Percentiles rank a stretch among this genome's conserved stretches.
phyloP scores from a whole-genome alignment of 1,140 invertebrate species.

The Bathynomus jamesi region DNA sequence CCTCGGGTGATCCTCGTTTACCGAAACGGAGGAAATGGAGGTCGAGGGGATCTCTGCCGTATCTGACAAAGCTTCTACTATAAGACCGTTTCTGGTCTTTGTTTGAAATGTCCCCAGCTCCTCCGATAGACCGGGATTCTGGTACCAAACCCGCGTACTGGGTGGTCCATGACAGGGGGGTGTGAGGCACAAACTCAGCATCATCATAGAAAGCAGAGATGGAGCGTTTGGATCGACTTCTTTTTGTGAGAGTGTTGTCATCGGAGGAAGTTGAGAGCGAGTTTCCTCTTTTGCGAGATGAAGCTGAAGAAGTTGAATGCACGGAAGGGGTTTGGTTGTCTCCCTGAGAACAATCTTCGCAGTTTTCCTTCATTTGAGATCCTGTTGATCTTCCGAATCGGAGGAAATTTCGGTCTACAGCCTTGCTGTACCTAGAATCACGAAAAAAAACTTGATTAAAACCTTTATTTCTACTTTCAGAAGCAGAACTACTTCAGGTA shows the following conservation, averaged over 20 bases:
- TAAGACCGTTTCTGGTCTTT: not conserved
- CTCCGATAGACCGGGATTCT: not conserved
- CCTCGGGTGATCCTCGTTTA: not conserved
- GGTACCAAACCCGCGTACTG: not conserved
- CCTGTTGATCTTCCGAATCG: not conserved
- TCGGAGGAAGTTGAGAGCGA: not conserved
- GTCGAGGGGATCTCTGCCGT: not conserved
- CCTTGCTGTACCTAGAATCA: not conserved
- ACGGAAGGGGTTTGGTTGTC: no score
- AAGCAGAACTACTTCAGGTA: not conserved
- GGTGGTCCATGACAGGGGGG: not conserved
- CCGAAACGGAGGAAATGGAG: not conserved
- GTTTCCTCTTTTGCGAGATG: not conserved
- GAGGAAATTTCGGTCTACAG: not conserved
- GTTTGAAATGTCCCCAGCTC: not conserved
- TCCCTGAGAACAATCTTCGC: not conserved
- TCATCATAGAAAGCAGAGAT: not conserved
- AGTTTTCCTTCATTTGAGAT: not conserved
- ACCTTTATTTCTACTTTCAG: not conserved
- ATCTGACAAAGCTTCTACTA: not conserved
- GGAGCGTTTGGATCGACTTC: not conserved
- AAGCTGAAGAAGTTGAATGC: not conserved
- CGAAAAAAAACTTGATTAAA: not conserved
- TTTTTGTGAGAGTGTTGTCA: not conserved
- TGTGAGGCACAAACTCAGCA: not conserved